These are phyloP conservation scores for Eupeodes luniger DNA, from an alignment of 2,888 invertebrate genomes.

Conservation along the genomic window DNA sequence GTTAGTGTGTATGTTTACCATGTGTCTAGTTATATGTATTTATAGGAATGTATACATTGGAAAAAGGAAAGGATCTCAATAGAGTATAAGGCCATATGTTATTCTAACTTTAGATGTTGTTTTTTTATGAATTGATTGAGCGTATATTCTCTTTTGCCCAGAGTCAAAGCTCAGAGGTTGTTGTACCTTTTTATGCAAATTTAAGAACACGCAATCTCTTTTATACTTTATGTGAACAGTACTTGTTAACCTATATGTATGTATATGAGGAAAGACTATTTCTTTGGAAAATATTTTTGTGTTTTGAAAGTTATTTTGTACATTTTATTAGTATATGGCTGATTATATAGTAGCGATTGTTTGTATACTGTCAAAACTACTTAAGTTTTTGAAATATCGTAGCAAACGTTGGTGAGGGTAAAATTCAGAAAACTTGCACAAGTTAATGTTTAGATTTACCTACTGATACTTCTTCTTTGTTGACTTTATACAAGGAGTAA, in stretches of 20 bases:
- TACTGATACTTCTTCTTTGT: background rate
- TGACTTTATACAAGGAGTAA: background rate
- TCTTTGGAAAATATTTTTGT: conserved; percentile 25
- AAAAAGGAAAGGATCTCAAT: background rate
- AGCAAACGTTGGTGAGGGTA: background rate
- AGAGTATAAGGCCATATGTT: background rate
- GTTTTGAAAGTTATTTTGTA: conserved; percentile 15
- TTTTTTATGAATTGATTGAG: background rate
- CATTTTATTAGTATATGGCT: conserved; percentile 26
- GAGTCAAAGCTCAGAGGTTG: conserved; percentile 15
- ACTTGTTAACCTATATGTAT: too few species aligned
- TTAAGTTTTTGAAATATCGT: conserved; percentile 7
- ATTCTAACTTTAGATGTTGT: conserved; percentile 3
- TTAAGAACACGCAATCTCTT: conserved; percentile 50
- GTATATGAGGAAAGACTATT: background rate
- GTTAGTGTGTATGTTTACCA: background rate
- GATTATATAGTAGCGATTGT: conserved; percentile 33
- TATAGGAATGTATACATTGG: too few species aligned
- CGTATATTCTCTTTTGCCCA: background rate
- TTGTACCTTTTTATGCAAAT: conserved; percentile 44
- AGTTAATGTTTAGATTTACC: conserved; percentile 33
- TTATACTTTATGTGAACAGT: background rate
- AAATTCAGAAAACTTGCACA: background rate
- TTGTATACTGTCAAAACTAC: conserved; percentile 37
- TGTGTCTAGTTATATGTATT: background rate